Evolutionary conservation across 1,140 invertebrate genomes (phyloP).

Genomic region (Caenorhabditis remanei): DNA sequence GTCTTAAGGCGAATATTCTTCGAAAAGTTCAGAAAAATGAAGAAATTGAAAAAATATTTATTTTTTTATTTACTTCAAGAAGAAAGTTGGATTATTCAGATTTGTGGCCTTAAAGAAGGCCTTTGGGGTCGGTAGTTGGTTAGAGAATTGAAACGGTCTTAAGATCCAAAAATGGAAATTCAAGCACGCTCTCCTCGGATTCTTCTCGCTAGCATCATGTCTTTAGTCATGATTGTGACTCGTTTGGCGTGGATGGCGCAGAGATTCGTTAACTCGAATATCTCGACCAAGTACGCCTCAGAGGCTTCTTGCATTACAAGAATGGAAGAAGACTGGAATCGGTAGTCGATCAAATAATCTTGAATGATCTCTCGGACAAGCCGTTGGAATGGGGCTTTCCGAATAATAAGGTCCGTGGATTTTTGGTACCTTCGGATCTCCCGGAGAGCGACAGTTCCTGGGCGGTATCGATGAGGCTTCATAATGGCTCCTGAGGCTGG

Average conservation of each 20-base stretch:
- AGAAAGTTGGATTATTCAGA: not conserved
- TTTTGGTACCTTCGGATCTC: not conserved
- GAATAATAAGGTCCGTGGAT: not conserved
- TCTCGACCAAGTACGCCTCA: not conserved
- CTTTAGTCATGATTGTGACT: not conserved
- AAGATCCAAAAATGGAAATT: no score
- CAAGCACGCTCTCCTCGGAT: not conserved
- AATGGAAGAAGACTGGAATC: no score
- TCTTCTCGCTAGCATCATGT: not conserved
- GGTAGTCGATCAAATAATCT: not conserved
- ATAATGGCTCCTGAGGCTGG: not conserved
- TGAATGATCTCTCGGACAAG: slow-evolving; percentile 83
- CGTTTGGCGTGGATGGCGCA: not conserved
- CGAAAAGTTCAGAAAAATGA: no score
- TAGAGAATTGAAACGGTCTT: no score
- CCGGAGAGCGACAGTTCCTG: no score
- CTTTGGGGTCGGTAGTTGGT: slow-evolving; percentile 69
- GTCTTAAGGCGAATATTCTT: no score
- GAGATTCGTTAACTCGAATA: not conserved
- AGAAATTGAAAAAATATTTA: not conserved
- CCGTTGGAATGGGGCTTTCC: slow-evolving; percentile 57
- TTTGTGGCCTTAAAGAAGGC: slow-evolving; percentile 70
- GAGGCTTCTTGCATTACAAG: not conserved
- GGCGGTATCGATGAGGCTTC: not conserved
- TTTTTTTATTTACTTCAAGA: not conserved